Evolutionary conservation across 2,113 vertebrate genomes (phyloP).

Genomic region (Platichthys flesus): DNA sequence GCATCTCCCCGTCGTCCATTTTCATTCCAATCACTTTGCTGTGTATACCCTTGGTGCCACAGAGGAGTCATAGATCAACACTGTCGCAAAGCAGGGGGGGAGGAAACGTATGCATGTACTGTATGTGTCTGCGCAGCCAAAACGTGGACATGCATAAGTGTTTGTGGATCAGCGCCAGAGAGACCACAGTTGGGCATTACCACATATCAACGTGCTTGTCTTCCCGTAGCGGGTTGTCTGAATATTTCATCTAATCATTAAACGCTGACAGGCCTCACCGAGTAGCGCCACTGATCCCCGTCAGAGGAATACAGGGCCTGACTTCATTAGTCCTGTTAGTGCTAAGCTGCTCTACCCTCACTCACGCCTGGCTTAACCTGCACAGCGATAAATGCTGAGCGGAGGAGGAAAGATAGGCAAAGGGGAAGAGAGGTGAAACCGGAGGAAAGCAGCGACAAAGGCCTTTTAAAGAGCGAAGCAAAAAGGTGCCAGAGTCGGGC

Average conservation of each 20-base stretch:
- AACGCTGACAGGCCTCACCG: slow-evolving; percentile 74
- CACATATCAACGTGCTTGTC: slow-evolving; percentile 53
- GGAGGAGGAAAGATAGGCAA: slow-evolving; percentile 28
- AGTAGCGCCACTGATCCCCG: slow-evolving; percentile 66
- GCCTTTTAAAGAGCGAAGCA: slow-evolving; percentile 43
- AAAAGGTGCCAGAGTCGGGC: slow-evolving; percentile 40
- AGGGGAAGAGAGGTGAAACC: slow-evolving; percentile 36
- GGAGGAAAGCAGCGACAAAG: slow-evolving; percentile 43
- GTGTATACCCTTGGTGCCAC: slow-evolving; percentile 45
- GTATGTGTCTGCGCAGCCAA: neutral
- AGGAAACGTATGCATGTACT: neutral
- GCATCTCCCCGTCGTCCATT: slow-evolving; percentile 55
- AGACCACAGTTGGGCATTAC: slow-evolving; percentile 42
- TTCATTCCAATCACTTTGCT: slow-evolving; percentile 57
- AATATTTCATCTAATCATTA: slow-evolving; percentile 79
- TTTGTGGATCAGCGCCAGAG: slow-evolving; percentile 12
- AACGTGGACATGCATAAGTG: slow-evolving; percentile 49
- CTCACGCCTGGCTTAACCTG: slow-evolving; percentile 73
- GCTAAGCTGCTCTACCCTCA: slow-evolving; percentile 74
- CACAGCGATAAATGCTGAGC: slow-evolving; percentile 51
- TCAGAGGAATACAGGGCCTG: slow-evolving; percentile 67
- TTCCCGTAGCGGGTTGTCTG: slow-evolving; percentile 48
- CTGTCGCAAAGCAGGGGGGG: slow-evolving; percentile 4
- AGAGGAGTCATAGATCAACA: slow-evolving; percentile 60
- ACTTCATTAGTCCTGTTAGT: slow-evolving; percentile 81